A percentile compares a stretch with the other conserved stretches of the same genome.
phyloP scores from a whole-genome alignment of 2,113 vertebrate species.

The Pungitius pungitius region DNA sequence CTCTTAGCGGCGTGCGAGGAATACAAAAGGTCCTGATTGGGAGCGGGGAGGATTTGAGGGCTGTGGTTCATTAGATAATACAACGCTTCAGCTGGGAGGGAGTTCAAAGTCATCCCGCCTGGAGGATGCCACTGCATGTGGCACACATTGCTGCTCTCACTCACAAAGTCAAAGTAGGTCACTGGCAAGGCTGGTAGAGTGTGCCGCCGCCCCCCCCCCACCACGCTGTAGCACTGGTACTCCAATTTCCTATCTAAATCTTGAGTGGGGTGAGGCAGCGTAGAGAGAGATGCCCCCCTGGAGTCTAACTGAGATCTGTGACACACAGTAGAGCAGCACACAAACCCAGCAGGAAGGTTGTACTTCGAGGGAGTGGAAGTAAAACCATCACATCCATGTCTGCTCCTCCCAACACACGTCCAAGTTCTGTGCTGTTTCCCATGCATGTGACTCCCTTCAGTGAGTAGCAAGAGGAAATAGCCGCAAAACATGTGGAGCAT shows the following conservation, averaged over 20 bases:
- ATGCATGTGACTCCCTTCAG: too few species aligned
- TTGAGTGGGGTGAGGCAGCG: conserved; percentile 27
- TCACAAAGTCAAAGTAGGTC: conserved; percentile 72
- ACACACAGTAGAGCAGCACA: conserved; percentile 7
- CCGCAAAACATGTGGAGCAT: too few species aligned
- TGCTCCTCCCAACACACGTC: not conserved
- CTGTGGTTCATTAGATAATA: conserved; percentile 65
- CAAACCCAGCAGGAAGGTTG: not conserved
- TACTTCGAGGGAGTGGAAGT: not conserved
- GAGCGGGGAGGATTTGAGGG: conserved; percentile 54
- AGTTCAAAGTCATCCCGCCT: conserved; percentile 74
- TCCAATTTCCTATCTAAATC: conserved; percentile 53
- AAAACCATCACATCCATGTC: not conserved
- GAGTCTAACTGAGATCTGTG: conserved; percentile 46
- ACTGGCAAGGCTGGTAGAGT: conserved; percentile 54
- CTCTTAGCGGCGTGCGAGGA: conserved; percentile 52
- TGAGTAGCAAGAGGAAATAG: too few species aligned
- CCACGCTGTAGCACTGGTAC: conserved; percentile 47
- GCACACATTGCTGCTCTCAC: conserved; percentile 51
- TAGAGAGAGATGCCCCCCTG: conserved; percentile 37
- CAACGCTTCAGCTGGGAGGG: conserved; percentile 66
- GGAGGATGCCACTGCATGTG: conserved; percentile 60
- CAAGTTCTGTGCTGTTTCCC: not conserved
- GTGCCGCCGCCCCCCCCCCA: conserved; percentile 12
- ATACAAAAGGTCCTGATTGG: conserved; percentile 46